Percentiles rank a stretch among this genome's conserved stretches.
Conservation (phyloP, 30 jellyfish, hydroid and myxozoan genomes). For the Chrysaora quinquecirrha region DNA sequence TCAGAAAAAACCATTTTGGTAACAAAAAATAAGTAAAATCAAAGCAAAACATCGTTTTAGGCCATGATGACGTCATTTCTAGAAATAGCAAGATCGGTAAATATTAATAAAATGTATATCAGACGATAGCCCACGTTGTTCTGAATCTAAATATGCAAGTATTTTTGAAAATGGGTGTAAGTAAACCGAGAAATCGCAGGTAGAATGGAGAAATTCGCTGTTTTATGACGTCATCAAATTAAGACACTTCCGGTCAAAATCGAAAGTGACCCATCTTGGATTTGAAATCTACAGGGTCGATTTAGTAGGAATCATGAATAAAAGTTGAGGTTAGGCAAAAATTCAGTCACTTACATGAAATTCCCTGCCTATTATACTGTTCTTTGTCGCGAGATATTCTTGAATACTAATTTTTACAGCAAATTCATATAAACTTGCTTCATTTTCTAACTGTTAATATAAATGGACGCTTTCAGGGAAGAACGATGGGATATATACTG, state of each 20-base stretch:
- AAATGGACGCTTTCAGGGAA: no score
- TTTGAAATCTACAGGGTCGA: constrained; percentile 41
- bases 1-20: not conserved
- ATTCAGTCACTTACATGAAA: constrained; percentile 6
- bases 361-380: constrained; percentile 39
- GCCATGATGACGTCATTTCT: constrained; percentile 35
- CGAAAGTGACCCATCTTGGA: constrained; percentile 32
- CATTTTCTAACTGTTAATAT: not conserved
- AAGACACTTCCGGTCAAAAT: constrained; percentile 31
- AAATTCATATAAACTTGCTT: no score
- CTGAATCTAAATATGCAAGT: constrained; percentile 20
- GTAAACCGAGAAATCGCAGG: constrained; percentile 42
- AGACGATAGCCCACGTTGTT: constrained; percentile 1
- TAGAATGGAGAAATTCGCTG: constrained; percentile 28
- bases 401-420: no score
- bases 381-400: constrained; percentile 61
- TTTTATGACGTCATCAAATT: constrained; percentile 31
- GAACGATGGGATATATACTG: no score
- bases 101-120: constrained; percentile 12
- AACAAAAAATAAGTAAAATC: constrained; percentile 8
- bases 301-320: constrained; percentile 3
- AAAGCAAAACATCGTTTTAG: constrained; percentile 33
- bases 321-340: constrained; percentile 11
- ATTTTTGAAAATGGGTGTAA: constrained; percentile 26
- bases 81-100: constrained; percentile 18